Conservation (phyloP, 2,888 invertebrate species). For the Lypha dubia region DNA sequence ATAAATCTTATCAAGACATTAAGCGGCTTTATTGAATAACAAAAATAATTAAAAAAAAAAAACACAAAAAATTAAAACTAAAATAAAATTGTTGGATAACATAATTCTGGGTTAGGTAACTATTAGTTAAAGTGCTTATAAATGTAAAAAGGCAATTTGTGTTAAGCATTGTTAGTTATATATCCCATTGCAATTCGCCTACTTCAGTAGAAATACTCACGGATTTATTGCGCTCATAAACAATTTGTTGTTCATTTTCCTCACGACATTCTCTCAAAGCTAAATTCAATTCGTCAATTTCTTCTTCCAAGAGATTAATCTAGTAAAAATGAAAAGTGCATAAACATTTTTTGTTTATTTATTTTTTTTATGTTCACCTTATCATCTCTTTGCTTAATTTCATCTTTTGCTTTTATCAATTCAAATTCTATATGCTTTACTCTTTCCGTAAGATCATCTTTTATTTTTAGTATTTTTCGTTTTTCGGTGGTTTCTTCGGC, state of each 20-base stretch:
- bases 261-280: constrained; percentile 85
- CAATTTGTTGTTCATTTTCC: constrained; percentile 85
- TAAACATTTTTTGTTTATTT: not conserved
- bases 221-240: constrained; percentile 85
- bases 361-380: constrained; percentile 77
- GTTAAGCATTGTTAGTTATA: constrained; percentile 69
- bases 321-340: constrained; percentile 64
- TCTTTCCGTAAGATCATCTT: constrained; percentile 87
- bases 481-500: constrained; percentile 93
- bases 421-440: constrained; percentile 84
- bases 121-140: constrained; percentile 38
- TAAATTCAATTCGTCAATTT: constrained; percentile 89
- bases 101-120: not conserved
- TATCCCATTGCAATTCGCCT: constrained; percentile 78
- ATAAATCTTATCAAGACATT: not conserved
- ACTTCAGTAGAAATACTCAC: constrained; percentile 84
- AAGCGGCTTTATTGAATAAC: constrained; percentile 8
- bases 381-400: constrained; percentile 81
- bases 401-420: constrained; percentile 78
- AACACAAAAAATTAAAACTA: constrained; percentile 11
- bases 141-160: constrained; percentile 26
- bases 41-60: not conserved
- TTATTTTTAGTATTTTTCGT: constrained; percentile 88
- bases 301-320: constrained; percentile 87
- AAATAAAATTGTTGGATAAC: constrained; percentile 26